Evolutionary conservation across 2,797 vertebrate genomes (phyloP), one percentile per base, ranked within the genome.

Genomic region (Petrocephalus schoutedeni): DNA sequence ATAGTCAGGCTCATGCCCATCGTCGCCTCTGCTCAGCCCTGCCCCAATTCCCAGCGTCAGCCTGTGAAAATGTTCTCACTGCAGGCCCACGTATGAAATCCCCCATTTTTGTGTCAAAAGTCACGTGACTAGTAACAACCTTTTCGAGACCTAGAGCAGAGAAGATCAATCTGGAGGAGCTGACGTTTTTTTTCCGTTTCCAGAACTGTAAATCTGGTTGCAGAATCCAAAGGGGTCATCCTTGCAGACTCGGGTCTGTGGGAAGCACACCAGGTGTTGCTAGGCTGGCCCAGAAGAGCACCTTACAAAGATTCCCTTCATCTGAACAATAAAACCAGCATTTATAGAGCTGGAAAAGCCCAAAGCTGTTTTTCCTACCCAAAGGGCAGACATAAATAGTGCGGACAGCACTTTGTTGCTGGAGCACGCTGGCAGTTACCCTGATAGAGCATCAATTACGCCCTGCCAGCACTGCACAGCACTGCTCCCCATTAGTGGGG

Each of bases 371-470:
- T 67, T 67, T 9, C 56, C 64, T 10, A 32, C 3, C 64, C 64
- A 77, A 51, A 83, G 80, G 80, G 80, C 49, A 53, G 41, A 83
- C 49, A 53, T 83, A 83, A 83, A 83, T 49, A 83, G 45, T 21
- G 7, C 21, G 41, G 41, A 82, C 36, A 82, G 45, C 77, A 8
- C 77, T 82, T 74, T 74, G 6, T 74, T 74, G 16, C 41, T 49
- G 45, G 36, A 82, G 77, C 41, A 83, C n/a, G 1, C 21, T 83
- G 80, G 80, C 41, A 83, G 9, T 83, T 21, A 49, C 41, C 80
- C 45, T 53, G 80, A 83, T 32, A 77, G 36, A 45, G 36, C 71
- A 77, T 77, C 71, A 77, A 3, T 45, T 45, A 45, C 16, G 0
- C 36, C 71, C 36, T 77, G 8, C 71, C 36, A 45, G 41, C 0